A percentile compares a stretch with the other conserved stretches of the same genome.
Conservation (phyloP, 2,888 invertebrate species). For the Anorthoa munda region DNA sequence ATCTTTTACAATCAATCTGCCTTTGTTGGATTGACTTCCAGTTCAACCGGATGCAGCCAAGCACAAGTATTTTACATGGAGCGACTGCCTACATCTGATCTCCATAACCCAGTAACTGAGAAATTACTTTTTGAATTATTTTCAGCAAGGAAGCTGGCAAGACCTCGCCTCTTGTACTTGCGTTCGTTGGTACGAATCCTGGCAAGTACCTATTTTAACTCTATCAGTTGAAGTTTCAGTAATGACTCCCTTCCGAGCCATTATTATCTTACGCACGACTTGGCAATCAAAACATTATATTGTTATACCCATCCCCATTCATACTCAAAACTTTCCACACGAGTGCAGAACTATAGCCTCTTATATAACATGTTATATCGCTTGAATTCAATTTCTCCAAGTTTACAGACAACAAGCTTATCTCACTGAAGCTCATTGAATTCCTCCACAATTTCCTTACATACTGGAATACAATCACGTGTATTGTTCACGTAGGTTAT, state of each 20-base stretch:
- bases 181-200: no score
- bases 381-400: not conserved
- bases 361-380: not conserved
- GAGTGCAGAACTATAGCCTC: not conserved
- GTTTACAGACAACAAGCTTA: constrained; percentile 9
- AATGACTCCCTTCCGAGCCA: not conserved
- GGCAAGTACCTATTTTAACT: not conserved
- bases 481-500: not conserved
- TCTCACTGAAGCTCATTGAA: not conserved
- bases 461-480: not conserved
- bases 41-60: no score
- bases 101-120: no score
- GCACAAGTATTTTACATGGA: no score
- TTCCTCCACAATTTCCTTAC: constrained; percentile 18
- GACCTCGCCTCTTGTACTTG: no score
- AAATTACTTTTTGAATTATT: no score
- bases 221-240: not conserved
- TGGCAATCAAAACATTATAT: not conserved
- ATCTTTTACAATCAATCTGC: no score
- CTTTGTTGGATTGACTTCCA: no score
- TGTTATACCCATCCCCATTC: not conserved
- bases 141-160: no score
- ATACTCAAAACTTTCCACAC: not conserved
- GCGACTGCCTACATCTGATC: no score
- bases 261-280: not conserved